Evolutionary conservation across 2,888 invertebrate genomes (phyloP).

Genomic region (Rhagonycha lutea): DNA sequence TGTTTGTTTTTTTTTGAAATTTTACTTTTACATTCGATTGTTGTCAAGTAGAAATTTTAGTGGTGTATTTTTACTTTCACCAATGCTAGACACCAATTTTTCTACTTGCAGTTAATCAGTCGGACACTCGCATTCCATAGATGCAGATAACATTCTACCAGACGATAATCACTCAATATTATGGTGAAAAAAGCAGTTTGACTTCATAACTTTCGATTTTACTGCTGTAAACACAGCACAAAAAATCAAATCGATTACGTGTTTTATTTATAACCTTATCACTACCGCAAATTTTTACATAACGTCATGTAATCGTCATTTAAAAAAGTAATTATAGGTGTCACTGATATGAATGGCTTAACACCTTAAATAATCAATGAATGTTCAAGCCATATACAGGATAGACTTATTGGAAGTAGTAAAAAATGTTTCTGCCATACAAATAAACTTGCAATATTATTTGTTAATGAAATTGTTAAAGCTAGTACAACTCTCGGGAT

Average conservation of each 20-base stretch:
- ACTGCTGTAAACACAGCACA: background rate
- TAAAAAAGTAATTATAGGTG: background rate
- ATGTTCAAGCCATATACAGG: background rate
- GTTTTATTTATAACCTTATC: background rate
- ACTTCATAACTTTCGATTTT: slow-evolving; percentile 1
- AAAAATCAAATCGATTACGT: background rate
- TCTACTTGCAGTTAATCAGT: background rate
- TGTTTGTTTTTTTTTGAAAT: background rate
- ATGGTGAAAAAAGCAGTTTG: background rate
- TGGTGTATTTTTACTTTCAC: background rate
- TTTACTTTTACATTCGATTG: background rate
- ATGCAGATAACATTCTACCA: slow-evolving; percentile 1
- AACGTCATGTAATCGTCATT: background rate
- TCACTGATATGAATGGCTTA: background rate
- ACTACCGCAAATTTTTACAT: background rate
- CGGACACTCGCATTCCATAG: background rate
- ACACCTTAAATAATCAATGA: background rate
- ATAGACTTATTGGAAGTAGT: too few relatives aligned
- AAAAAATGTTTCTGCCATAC: too few relatives aligned
- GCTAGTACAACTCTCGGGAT: too few relatives aligned
- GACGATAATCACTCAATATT: background rate
- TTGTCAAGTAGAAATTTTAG: background rate
- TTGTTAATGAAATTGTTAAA: too few relatives aligned
- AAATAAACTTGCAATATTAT: too few relatives aligned
- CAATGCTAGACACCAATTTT: background rate